A percentile compares a stretch with the other conserved stretches of the same genome.
Evolutionary conservation across 2,888 invertebrate species (phyloP).

Genomic region (Acanthoscelides obtectus): DNA sequence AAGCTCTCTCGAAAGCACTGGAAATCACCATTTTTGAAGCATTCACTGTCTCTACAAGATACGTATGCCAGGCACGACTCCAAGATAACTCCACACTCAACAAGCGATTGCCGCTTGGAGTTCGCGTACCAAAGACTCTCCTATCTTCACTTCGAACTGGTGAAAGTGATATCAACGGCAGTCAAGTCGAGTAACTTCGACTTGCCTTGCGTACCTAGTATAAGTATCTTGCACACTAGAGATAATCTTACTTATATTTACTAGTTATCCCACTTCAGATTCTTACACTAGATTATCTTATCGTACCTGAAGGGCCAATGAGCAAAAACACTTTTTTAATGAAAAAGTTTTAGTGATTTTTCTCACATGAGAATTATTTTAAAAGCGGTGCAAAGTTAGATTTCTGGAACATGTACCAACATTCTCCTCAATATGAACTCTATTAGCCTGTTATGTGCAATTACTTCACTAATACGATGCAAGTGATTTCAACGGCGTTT

Average conservation of each 20-base stretch:
- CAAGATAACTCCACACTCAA: neutral
- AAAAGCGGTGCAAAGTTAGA: too few relatives aligned
- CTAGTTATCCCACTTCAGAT: too few relatives aligned
- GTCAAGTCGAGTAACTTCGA: conserved; percentile 75
- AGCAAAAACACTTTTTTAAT: too few relatives aligned
- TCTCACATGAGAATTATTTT: too few relatives aligned
- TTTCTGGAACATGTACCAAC: too few relatives aligned
- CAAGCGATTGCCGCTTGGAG: neutral
- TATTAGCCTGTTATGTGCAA: conserved; percentile 8
- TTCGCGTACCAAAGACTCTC: conserved; percentile 2
- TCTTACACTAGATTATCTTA: too few relatives aligned
- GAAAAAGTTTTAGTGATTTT: too few relatives aligned
- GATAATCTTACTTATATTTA: too few relatives aligned
- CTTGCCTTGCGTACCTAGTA: conserved; percentile 62
- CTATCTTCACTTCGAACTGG: conserved; percentile 48
- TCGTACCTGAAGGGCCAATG: too few relatives aligned
- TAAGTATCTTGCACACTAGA: conserved; percentile 54
- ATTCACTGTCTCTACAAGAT: neutral
- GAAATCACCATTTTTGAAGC: too few relatives aligned
- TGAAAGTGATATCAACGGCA: conserved; percentile 70
- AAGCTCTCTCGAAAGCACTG: too few relatives aligned
- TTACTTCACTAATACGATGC: conserved; percentile 63
- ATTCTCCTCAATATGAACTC: conserved; percentile 6
- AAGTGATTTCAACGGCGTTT: conserved; percentile 69
- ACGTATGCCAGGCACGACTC: conserved; percentile 14